Evolutionary conservation across 2,888 invertebrate genomes (phyloP).

Genomic region (Agriopis leucophaearia): DNA sequence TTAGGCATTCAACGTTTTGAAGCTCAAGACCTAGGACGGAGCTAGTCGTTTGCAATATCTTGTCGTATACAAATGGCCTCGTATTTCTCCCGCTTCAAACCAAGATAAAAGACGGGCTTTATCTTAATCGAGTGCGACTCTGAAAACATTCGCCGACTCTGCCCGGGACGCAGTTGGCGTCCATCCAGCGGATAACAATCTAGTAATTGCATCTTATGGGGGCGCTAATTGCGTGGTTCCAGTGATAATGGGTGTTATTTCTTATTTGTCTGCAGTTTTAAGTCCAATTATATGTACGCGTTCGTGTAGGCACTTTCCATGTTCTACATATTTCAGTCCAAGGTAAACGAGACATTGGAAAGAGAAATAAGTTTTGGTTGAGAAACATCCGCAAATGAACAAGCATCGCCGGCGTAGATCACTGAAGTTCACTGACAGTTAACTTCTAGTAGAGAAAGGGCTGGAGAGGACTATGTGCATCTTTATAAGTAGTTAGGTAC

Average conservation of each 20-base stretch:
- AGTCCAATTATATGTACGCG: background rate
- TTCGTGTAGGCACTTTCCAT: background rate
- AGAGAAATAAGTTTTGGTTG: too few species aligned
- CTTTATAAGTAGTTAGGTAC: too few species aligned
- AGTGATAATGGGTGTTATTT: slow-evolving; percentile 43
- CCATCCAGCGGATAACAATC: slow-evolving; percentile 57
- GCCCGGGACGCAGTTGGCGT: slow-evolving; percentile 51
- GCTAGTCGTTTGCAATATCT: slow-evolving; percentile 42
- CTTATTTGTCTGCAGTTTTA: slow-evolving; percentile 29
- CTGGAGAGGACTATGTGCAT: too few species aligned
- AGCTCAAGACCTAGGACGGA: slow-evolving; percentile 14
- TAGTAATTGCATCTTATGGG: slow-evolving; percentile 61
- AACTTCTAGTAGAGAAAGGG: too few species aligned
- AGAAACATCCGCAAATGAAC: too few species aligned
- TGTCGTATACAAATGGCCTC: slow-evolving; percentile 45
- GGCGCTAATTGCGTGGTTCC: slow-evolving; percentile 47
- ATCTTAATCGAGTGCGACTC: slow-evolving; percentile 45
- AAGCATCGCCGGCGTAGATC: too few species aligned
- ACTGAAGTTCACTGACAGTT: too few species aligned
- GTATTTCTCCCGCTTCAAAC: slow-evolving; percentile 44
- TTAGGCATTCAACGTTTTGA: slow-evolving; percentile 10
- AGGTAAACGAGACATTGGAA: too few species aligned
- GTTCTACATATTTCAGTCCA: background rate
- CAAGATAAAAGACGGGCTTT: slow-evolving; percentile 47
- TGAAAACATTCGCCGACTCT: slow-evolving; percentile 48